These are phyloP conservation scores for Drosophila histrio DNA, from an alignment of 2,888 invertebrate species.

Conservation along the genomic window DNA sequence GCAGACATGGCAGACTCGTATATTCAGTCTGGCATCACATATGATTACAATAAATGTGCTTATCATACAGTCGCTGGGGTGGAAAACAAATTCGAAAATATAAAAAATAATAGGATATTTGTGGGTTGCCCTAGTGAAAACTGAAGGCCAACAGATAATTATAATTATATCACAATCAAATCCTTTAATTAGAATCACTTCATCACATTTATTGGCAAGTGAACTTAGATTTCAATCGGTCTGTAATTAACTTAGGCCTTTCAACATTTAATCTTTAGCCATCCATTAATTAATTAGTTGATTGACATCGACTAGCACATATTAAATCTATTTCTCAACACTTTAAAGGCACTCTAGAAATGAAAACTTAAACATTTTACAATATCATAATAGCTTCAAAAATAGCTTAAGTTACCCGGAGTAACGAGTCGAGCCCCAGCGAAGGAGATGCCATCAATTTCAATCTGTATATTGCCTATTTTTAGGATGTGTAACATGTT, in stretches of 20 bases:
- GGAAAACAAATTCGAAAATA: slow-evolving; percentile 15
- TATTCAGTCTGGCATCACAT: slow-evolving; percentile 47
- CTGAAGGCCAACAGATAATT: too few species aligned
- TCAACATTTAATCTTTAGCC: not conserved
- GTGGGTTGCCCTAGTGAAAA: not conserved
- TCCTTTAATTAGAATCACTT: not conserved
- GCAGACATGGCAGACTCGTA: not conserved
- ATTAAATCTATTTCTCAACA: slow-evolving; percentile 1
- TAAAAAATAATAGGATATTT: slow-evolving; percentile 12
- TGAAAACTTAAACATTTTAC: slow-evolving; percentile 59
- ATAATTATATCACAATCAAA: not conserved
- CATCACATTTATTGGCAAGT: not conserved
- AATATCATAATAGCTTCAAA: slow-evolving; percentile 2
- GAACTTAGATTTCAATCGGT: not conserved
- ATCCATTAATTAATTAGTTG: not conserved
- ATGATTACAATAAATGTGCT: slow-evolving; percentile 55
- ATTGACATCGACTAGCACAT: not conserved
- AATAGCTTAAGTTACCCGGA: slow-evolving; percentile 7
- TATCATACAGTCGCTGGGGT: slow-evolving; percentile 22
- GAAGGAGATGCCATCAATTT: slow-evolving; percentile 59
- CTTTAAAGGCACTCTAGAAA: slow-evolving; percentile 32
- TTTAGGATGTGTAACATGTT: slow-evolving; percentile 50
- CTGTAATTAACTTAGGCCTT: not conserved
- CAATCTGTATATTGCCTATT: slow-evolving; percentile 65
- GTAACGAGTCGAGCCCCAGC: slow-evolving; percentile 6